Conservation (phyloP, 2,888 invertebrate species). For the Agelastica alni region DNA sequence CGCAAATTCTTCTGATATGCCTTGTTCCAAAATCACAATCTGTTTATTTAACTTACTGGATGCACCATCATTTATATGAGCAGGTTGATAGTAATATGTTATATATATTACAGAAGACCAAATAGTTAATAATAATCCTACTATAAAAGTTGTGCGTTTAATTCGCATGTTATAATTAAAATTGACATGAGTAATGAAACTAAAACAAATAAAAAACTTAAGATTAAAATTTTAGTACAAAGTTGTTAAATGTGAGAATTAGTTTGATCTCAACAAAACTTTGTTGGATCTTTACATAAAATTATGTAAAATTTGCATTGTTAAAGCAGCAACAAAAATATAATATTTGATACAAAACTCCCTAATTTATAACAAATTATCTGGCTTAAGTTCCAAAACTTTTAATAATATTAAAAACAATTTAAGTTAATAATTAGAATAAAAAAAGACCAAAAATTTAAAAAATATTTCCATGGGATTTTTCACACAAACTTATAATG, state of each 20-base stretch:
- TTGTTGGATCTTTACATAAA: no score
- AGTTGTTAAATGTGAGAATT: neutral
- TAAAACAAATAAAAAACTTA: conserved; percentile 10
- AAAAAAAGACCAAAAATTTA: no score
- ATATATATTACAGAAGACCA: conserved; percentile 63
- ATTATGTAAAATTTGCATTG: no score
- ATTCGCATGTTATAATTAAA: conserved; percentile 39
- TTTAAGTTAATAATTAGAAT: no score
- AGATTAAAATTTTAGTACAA: neutral
- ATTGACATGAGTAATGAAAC: conserved; percentile 26
- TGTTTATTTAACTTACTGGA: conserved; percentile 42
- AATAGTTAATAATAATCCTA: conserved; percentile 52
- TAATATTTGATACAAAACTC: neutral
- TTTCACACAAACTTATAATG: no score
- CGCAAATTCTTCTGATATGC: conserved; percentile 56
- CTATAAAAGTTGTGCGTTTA: conserved; percentile 56
- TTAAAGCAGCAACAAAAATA: no score
- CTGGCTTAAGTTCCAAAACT: no score
- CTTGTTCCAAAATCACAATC: conserved; percentile 55
- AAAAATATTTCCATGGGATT: no score
- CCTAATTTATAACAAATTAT: no score
- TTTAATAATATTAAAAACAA: no score
- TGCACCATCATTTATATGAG: conserved; percentile 47
- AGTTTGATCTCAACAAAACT: neutral
- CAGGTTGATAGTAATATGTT: conserved; percentile 58